A percentile compares a stretch with the other conserved stretches of the same genome.
Conservation (phyloP, 2,888 invertebrate genomes). For the Heliconius cydno region DNA sequence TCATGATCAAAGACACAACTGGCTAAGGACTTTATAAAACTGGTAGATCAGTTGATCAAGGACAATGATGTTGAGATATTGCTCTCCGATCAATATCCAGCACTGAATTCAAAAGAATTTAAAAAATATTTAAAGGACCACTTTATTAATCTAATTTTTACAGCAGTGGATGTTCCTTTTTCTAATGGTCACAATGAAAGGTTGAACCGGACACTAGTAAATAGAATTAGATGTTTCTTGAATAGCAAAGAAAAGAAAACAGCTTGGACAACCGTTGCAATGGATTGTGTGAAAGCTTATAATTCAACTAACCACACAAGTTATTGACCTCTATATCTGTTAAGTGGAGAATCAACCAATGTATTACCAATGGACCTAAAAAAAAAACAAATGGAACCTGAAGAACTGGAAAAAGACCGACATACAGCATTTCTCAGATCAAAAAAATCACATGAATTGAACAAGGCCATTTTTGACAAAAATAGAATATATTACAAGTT, state of each 20-base stretch:
- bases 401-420: too few species aligned
- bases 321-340: neutral
- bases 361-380: too few species aligned
- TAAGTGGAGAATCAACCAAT: neutral
- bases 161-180: neutral
- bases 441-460: too few species aligned
- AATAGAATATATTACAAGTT: too few species aligned
- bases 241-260: neutral
- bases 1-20: neutral
- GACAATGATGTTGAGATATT: too few species aligned
- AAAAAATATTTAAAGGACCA: neutral
- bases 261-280: neutral
- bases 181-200: neutral
- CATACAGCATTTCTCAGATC: too few species aligned
- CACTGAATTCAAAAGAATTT: too few species aligned
- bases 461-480: too few species aligned
- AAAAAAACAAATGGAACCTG: too few species aligned
- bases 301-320: neutral
- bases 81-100: too few species aligned
- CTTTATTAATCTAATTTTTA: neutral
- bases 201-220: neutral
- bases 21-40: too few species aligned
- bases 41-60: too few species aligned
- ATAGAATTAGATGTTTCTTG: neutral
- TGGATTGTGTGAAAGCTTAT: neutral